Base-by-base conservation (phyloP, 64 coral and sea anemone genomes). In the Platygyra sinensis region DNA sequence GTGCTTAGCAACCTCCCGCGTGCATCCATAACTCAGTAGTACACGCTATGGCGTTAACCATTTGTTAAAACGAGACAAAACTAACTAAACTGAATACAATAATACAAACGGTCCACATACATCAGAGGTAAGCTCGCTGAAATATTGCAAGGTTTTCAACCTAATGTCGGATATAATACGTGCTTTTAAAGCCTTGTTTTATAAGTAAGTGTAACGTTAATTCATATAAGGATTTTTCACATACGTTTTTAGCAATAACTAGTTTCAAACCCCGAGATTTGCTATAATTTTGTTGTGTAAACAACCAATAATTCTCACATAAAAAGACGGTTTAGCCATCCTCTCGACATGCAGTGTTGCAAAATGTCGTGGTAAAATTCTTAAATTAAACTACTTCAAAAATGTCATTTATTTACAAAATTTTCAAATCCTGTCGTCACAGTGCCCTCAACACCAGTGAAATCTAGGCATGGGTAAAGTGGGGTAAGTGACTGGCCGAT, bases 391-490 rank as follows among this genome's bases (percentile, higher is more conserved):
- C 64, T n/a, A 27, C n/a, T 27, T 27, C 63, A 6, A 50, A 42
- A 77, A 50, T n/a, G 36, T 77, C 19, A 46, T 77, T 42, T 77
- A 50, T 71, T 18, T 71, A 72, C 62, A 85, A 24, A 39, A 15
- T 13, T 24, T 69, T 28, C 5, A 67, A 69, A 29, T 69, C 22
- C 22, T 4, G 10, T 71, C 20, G 5, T 22, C 51, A 19, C 0
- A 2, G 29, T 76, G 33, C 8, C 52, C 62, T 76, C 75, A 89
- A 59, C 77, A 42, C 90, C 90, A 92, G 20, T 92, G 90, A 84
- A 87, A 87, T 79, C 83, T 92, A n/a, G 90, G 90, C 82, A 92
- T 79, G 46, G 78, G 51, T 22, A 92, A 38, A 20, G 73, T 65
- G 22, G 82, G 31, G 36, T 80, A 92, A 17, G 72, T 72, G 31